A percentile compares a stretch with the other conserved stretches of the same genome.
Conservation (phyloP, 1,140 invertebrate genomes). For the Idris sp. region DNA sequence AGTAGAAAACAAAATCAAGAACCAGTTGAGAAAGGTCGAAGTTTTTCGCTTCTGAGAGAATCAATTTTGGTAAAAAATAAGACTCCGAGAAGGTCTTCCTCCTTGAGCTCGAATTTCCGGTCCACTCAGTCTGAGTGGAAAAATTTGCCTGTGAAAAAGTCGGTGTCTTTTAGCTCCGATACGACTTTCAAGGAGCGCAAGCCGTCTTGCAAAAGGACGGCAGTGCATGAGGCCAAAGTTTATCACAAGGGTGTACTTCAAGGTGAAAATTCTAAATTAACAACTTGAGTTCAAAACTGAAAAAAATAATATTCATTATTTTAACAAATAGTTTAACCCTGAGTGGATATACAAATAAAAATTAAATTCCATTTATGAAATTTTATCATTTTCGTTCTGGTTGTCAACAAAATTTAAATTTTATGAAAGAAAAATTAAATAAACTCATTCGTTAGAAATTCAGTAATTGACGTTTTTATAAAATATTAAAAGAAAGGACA, state of each 20-base stretch:
- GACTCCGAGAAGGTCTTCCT: constrained; percentile 20
- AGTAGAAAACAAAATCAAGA: constrained; percentile 32
- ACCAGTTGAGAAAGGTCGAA: constrained; percentile 16
- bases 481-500: too few species aligned
- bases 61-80: constrained; percentile 27
- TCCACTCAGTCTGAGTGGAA: constrained; percentile 54
- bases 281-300: constrained; percentile 4
- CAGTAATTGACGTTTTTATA: too few species aligned
- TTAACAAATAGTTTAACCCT: too few species aligned
- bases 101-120: constrained; percentile 58
- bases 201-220: constrained; percentile 51
- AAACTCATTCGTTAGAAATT: too few species aligned
- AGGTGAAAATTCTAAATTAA: too few species aligned
- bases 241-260: constrained; percentile 73
- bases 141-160: constrained; percentile 68
- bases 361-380: too few species aligned
- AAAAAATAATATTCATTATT: too few species aligned
- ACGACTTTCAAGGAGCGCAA: constrained; percentile 71
- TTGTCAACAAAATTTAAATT: too few species aligned
- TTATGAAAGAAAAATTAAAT: too few species aligned
- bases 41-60: constrained; percentile 36
- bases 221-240: constrained; percentile 73
- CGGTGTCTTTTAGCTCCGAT: constrained; percentile 74
- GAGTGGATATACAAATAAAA: too few species aligned
- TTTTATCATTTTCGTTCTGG: too few species aligned